These are phyloP conservation scores for Escarpia spicata DNA, from an alignment of 2,888 invertebrate genomes.

Conservation along the genomic window DNA sequence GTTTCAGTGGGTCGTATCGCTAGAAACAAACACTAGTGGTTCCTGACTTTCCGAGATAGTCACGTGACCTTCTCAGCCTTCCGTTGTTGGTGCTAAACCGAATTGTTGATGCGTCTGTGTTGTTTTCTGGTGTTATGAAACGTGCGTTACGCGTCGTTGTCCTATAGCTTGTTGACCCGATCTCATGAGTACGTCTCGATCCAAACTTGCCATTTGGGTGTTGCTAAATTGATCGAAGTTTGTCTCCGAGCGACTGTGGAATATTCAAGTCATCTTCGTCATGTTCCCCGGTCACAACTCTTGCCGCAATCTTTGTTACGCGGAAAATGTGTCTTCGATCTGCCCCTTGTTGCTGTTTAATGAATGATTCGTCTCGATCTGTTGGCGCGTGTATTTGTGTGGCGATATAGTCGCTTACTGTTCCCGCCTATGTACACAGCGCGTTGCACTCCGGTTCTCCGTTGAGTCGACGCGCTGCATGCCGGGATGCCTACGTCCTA, in stretches of 20 bases:
- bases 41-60: neutral
- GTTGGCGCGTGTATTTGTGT: neutral
- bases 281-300: neutral
- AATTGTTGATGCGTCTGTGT: neutral
- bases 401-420: neutral
- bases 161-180: neutral
- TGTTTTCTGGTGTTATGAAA: neutral
- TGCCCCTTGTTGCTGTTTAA: neutral
- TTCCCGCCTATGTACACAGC: neutral
- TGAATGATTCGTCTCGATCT: neutral
- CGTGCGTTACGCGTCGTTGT: neutral
- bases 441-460: neutral
- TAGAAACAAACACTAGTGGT: neutral
- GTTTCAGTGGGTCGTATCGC: neutral
- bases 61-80: neutral
- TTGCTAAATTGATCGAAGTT: neutral
- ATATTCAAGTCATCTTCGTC: neutral
- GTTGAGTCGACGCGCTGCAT: constrained; percentile 1
- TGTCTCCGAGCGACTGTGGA: neutral
- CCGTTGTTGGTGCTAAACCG: neutral
- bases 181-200: neutral
- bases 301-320: neutral
- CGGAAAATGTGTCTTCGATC: neutral
- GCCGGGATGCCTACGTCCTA: neutral
- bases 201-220: neutral